A percentile compares a stretch with the other conserved stretches of the same genome.
These are phyloP conservation scores for Spheniscus mendiculus DNA, from an alignment of 2,113 vertebrate species.

Conservation along the genomic window DNA sequence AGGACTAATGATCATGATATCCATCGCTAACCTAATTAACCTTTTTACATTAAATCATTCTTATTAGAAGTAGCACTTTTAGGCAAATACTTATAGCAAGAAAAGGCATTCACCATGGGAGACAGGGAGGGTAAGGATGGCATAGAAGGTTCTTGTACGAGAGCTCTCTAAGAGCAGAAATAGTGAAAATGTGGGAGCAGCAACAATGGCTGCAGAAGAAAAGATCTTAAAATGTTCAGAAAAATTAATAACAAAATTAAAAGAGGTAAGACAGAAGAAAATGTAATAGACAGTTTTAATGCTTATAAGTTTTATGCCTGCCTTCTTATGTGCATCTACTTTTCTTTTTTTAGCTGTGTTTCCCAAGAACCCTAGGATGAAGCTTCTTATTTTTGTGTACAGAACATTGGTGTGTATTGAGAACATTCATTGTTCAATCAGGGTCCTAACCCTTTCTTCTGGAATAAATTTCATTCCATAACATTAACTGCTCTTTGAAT, in stretches of 20 bases:
- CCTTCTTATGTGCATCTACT: neutral
- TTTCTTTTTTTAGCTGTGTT: neutral
- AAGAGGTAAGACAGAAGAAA: neutral
- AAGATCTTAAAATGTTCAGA: neutral
- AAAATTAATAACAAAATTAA: neutral
- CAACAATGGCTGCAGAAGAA: neutral
- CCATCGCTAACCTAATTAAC: neutral
- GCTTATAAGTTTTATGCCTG: fast-evolving
- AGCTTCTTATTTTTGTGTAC: neutral
- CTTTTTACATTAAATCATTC: neutral
- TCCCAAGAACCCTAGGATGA: neutral
- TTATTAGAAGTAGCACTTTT: neutral
- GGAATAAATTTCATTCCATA: conserved; percentile 34
- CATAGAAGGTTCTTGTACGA: neutral
- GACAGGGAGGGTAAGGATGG: neutral
- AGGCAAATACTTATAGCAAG: neutral
- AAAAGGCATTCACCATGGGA: neutral
- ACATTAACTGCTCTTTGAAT: conserved; percentile 5
- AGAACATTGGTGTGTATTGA: neutral
- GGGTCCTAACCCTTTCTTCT: conserved; percentile 39
- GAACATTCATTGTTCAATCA: neutral
- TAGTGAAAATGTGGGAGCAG: neutral
- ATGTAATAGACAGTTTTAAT: neutral
- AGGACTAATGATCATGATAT: neutral
- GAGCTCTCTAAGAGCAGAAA: neutral